Percentiles rank a stretch among this genome's conserved stretches.
Evolutionary conservation across 2,888 invertebrate species (phyloP).

Genomic region (Netelia virgata): DNA sequence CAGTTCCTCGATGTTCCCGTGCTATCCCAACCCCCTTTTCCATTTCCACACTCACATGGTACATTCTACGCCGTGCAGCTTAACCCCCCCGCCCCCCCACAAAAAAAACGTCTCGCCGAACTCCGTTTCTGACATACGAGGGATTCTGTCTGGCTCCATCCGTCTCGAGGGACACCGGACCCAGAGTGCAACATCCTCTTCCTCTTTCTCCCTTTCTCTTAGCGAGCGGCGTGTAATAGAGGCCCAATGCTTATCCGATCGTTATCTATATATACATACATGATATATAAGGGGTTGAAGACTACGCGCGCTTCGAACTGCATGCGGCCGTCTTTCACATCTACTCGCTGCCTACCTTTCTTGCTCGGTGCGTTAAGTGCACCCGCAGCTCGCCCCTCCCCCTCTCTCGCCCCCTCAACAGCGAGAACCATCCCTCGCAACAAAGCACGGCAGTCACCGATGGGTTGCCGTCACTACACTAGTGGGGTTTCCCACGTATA

Average conservation of each 20-base stretch:
- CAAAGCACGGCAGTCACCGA: neutral
- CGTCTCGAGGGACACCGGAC: conserved; percentile 27
- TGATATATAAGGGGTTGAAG: conserved; percentile 67
- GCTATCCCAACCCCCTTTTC: neutral
- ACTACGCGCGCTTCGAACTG: conserved; percentile 80
- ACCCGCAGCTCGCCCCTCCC: conserved; percentile 69
- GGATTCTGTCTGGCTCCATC: conserved; percentile 15
- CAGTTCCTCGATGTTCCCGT: neutral
- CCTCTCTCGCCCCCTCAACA: conserved; percentile 13
- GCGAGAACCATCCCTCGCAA: neutral
- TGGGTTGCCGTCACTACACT: neutral
- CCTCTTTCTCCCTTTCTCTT: neutral
- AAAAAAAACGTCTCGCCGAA: conserved; percentile 1
- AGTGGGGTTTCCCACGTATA: conserved; percentile 12
- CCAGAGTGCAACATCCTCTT: conserved; percentile 68
- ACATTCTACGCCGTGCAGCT: neutral
- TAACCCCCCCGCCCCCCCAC: neutral
- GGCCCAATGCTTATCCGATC: neutral
- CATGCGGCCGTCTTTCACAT: conserved; percentile 78
- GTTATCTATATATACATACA: conserved; percentile 39
- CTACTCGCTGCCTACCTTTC: conserved; percentile 69
- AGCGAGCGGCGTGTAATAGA: conserved; percentile 10
- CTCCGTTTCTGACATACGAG: conserved; percentile 18
- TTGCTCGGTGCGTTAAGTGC: conserved; percentile 78
- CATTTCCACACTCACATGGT: no score